These are phyloP conservation scores for Borostomias antarcticus DNA, from an alignment of 2,797 vertebrate genomes.

Conservation along the genomic window DNA sequence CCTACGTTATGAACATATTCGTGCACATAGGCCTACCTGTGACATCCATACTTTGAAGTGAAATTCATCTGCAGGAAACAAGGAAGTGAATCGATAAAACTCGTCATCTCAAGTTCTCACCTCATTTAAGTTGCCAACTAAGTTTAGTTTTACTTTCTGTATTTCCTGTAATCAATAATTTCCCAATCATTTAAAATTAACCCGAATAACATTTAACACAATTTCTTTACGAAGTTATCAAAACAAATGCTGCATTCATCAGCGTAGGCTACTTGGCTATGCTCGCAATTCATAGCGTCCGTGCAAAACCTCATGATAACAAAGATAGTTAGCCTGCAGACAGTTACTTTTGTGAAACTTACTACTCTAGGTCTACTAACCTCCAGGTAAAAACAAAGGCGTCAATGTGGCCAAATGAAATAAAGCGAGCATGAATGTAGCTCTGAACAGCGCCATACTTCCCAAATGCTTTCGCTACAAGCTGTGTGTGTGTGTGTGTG, in stretches of 20 bases:
- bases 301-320: neutral
- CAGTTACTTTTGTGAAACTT: no score
- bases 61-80: conserved; percentile 48
- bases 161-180: neutral
- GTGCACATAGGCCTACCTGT: conserved; percentile 36
- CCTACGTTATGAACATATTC: neutral
- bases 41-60: conserved; percentile 59
- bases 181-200: neutral
- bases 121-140: neutral
- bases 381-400: conserved; percentile 30
- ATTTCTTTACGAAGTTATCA: neutral
- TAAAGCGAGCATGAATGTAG: neutral
- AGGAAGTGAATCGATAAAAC: neutral
- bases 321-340: no score
- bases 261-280: neutral
- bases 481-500: neutral
- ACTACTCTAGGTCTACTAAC: conserved; percentile 31
- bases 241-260: conserved; percentile 1
- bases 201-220: neutral
- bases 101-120: neutral
- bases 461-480: neutral
- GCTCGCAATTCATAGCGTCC: neutral
- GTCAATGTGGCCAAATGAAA: conserved; percentile 33
- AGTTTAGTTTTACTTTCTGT: neutral
- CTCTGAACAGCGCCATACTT: conserved; percentile 33